Evolutionary conservation across 2,797 vertebrate genomes (phyloP), one percentile per base, ranked within the genome.

Genomic region (Cirrhinus mrigala): DNA sequence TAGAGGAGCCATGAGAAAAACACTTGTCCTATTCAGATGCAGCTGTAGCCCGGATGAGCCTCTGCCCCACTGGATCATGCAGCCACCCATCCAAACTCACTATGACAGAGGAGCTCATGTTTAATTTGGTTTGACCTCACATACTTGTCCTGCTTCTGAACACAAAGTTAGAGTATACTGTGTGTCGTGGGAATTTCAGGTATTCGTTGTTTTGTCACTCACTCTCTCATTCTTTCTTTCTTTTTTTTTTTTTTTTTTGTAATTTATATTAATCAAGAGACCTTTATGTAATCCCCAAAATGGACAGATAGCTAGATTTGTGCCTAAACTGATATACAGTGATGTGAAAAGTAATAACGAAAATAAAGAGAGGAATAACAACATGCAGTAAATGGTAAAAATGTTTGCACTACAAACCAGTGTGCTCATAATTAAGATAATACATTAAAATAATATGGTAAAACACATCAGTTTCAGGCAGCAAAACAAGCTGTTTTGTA

Each of bases 11-110:
- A 27, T 24, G 12, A n/a, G 37, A 70, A 50, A 69, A 24, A 9
- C 46, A 18, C 77, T 85, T 73, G n/a, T 68, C 78, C 62, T 83
- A 46, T 85, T 85, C 91, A 90, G 87, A 90, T 92, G 86, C 80
- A 84, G 79, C 84, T 69, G 84, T 87, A 22, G 85, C 90, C 90
- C 70, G 78, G 33, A 82, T 24, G 29, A 70, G 91, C 85, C 86
- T 29, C 16, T 11, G 1, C 7, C 73, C 27, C 73, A 56, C 29
- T 56, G 73, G 27, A 10, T 1, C 9, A 81, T 88, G 15, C 0
- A 6, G 37, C 10, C 9, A 22, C 60, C 48, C 77, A 66, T 48
- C 68, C 56, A 60, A 70, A 88, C 46, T 40, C 75, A 33, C 22
- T 58, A 68, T 77, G 66, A 87, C 64, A 64, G 33, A 86, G 48